Evolutionary conservation across 2,888 invertebrate species (phyloP).

Genomic region (Apocheima hispidaria): DNA sequence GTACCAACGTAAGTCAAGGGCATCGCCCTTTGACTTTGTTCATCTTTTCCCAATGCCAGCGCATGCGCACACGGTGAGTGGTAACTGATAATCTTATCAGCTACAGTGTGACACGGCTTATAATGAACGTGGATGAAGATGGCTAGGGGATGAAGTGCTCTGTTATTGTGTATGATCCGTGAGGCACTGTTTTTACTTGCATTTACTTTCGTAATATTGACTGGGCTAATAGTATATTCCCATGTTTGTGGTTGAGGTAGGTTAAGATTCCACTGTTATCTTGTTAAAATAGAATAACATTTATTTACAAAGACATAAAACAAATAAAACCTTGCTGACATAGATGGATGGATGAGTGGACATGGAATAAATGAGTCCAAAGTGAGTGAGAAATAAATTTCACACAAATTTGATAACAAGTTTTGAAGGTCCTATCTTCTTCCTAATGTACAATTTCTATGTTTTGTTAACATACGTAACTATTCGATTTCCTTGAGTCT

Average conservation of each 20-base stretch:
- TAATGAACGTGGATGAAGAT: too few relatives aligned
- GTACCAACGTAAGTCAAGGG: neutral
- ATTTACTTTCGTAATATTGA: neutral
- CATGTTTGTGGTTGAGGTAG: slow-evolving; percentile 13
- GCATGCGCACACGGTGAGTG: slow-evolving; percentile 10
- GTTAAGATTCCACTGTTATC: slow-evolving; percentile 32
- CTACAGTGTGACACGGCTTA: neutral
- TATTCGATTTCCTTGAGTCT: too few relatives aligned
- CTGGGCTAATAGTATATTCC: neutral
- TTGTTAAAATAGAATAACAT: slow-evolving; percentile 40
- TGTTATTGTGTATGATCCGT: too few relatives aligned
- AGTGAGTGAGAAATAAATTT: too few relatives aligned
- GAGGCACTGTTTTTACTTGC: too few relatives aligned
- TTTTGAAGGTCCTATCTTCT: too few relatives aligned
- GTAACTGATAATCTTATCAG: slow-evolving; percentile 7
- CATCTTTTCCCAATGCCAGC: slow-evolving; percentile 13
- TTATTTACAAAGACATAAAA: neutral
- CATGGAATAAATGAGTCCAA: too few relatives aligned
- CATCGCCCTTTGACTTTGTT: slow-evolving; percentile 14
- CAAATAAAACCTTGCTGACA: neutral
- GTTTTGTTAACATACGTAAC: too few relatives aligned
- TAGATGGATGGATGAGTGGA: too few relatives aligned
- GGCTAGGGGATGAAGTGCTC: too few relatives aligned
- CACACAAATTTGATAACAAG: too few relatives aligned
- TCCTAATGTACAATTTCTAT: too few relatives aligned